These are phyloP conservation scores for Acanthisitta chloris DNA, from an alignment of 2,113 vertebrate species.

Conservation along the genomic window DNA sequence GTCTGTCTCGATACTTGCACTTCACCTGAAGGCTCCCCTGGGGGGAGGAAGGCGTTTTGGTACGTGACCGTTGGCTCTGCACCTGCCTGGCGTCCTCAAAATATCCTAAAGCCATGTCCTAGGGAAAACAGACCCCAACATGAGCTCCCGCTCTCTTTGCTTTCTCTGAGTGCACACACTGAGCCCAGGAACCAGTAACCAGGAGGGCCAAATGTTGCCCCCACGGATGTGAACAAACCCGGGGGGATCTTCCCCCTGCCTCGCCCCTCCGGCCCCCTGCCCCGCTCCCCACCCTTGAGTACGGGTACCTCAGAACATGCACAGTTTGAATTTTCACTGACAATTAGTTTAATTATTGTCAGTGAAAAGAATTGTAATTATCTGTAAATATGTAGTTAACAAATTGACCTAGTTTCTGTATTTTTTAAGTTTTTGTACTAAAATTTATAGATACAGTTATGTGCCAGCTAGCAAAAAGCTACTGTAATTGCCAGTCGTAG, in stretches of 20 bases:
- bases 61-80: neutral
- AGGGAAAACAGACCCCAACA: neutral
- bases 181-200: conserved; percentile 51
- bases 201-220: conserved; percentile 19
- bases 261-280: conserved; percentile 7
- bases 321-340: conserved; percentile 71
- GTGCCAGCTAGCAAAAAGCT: conserved; percentile 75
- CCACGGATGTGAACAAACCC: conserved; percentile 32
- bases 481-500: conserved; percentile 70
- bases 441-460: conserved; percentile 73
- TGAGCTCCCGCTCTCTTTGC: neutral
- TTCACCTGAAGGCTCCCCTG: conserved; percentile 27
- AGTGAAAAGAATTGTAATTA: conserved; percentile 76
- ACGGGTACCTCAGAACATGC: conserved; percentile 76
- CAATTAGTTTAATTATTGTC: conserved; percentile 67
- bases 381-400: conserved; percentile 80
- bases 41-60: neutral
- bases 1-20: conserved; percentile 49
- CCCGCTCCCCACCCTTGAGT: conserved; percentile 59
- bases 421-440: conserved; percentile 77
- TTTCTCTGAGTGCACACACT: conserved; percentile 35
- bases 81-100: neutral
- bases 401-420: conserved; percentile 79
- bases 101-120: neutral
- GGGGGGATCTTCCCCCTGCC: neutral